Evolutionary conservation across 2,888 invertebrate genomes (phyloP), one percentile per base, ranked within the genome.

Genomic region (Caenorhabditis plicata): DNA sequence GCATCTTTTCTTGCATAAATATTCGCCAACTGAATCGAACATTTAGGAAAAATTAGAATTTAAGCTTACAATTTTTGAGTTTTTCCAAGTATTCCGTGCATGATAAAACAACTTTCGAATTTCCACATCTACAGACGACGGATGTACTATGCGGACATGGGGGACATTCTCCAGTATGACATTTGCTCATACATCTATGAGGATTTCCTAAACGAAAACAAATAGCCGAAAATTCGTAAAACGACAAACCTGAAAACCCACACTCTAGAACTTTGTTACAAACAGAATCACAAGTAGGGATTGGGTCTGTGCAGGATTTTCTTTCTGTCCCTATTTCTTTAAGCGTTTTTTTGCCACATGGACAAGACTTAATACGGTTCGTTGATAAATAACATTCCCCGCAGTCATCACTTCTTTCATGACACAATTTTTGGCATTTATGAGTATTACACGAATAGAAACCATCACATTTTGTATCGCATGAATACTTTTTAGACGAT

Each of bases 81-180:
- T 57, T 54, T 33, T 63, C 39, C 8, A 68, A 22, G 39, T 56
- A 68, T 22, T 74, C 68, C 15, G 40, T 38, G 54, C 77, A 77
- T 8, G 73, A 58, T 3, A 77, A 43, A 0, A 39, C 20, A 9
- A 89, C 88, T 71, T 88, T 89, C 83, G 89, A 88, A 80, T 88
- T 88, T 0, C 90, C 91, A 80, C 93, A 93, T 32, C 91, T 88
- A 75, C 93, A 93, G 51, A 87, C 87, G 0, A 90, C 86, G 1
- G 87, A 83, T 0, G 90, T 90, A 33, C 86, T 87, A 41, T 88
- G 86, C 8, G 87, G 87, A 76, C 92, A 93, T 0, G 87, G 87
- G 0, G 90, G 89, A 77, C 92, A 93, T 1, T 86, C 84, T 0
- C 88, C 90, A 81, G 83, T 80, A 83, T 91, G 87, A 84, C 88